These are phyloP conservation scores for Corythoichthys intestinalis DNA, from an alignment of 2,113 vertebrate species.

Conservation along the genomic window DNA sequence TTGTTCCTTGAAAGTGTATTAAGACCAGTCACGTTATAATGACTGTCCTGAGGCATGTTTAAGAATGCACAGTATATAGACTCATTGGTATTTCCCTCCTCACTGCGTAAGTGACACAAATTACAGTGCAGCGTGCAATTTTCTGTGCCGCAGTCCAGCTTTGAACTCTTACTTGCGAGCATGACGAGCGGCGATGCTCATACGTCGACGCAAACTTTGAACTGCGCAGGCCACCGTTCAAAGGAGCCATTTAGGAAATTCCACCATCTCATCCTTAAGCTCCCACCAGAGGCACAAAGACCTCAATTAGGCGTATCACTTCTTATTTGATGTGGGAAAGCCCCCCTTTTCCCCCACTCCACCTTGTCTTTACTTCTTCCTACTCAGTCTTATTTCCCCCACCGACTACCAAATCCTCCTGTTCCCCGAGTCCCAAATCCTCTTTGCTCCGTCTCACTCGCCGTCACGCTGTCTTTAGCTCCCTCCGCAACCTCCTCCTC, in stretches of 20 bases:
- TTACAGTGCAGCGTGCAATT: constrained; percentile 37
- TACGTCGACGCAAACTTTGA: constrained; percentile 69
- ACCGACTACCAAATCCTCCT: constrained; percentile 52
- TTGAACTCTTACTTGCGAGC: constrained; percentile 55
- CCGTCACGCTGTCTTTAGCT: constrained; percentile 40
- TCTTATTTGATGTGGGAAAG: constrained; percentile 78
- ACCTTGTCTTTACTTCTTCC: constrained; percentile 46
- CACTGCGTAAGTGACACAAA: constrained; percentile 35
- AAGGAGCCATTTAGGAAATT: constrained; percentile 76
- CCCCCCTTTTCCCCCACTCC: constrained; percentile 60
- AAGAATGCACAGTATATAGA: constrained; percentile 2
- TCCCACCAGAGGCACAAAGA: constrained; percentile 73
- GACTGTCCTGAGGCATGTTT: constrained; percentile 3
- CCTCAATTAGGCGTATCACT: constrained; percentile 70
- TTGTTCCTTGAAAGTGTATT: constrained; percentile 2
- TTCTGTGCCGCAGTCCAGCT: constrained; percentile 44
- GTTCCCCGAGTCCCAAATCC: constrained; percentile 56
- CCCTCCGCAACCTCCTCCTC: constrained; percentile 24
- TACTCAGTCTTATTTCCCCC: constrained; percentile 49
- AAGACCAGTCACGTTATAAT: not conserved
- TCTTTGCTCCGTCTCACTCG: constrained; percentile 38
- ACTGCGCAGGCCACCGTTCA: constrained; percentile 60
- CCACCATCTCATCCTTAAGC: constrained; percentile 72
- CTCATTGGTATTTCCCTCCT: constrained; percentile 26
- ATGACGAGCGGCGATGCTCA: constrained; percentile 47